phyloP scores from a whole-genome alignment of 2,113 vertebrate genomes.

The Hydropotes inermis region DNA sequence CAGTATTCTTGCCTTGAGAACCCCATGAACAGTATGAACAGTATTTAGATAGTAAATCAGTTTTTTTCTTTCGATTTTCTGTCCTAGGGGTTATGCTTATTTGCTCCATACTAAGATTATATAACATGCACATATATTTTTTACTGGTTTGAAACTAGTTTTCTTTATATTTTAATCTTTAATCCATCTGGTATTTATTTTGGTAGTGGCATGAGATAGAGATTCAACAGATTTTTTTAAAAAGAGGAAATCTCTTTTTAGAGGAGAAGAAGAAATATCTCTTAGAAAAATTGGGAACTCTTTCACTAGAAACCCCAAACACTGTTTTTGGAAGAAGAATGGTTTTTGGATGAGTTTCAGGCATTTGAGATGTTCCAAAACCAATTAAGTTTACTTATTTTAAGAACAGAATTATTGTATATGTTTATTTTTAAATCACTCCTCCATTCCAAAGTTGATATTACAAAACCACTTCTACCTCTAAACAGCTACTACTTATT shows the following conservation, averaged over 20 bases:
- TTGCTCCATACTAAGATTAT: background rate
- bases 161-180: conserved; percentile 55
- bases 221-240: conserved; percentile 21
- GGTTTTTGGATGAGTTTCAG: background rate
- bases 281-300: background rate
- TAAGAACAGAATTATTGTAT: background rate
- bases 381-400: background rate
- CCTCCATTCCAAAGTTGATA: background rate
- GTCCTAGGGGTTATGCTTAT: background rate
- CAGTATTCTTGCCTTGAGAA: background rate
- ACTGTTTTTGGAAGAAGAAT: background rate
- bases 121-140: background rate
- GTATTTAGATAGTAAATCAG: background rate
- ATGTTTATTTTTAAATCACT: background rate
- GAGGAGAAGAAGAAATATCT: conserved; percentile 13
- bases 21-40: background rate
- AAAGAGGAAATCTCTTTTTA: background rate
- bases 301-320: conserved; percentile 7
- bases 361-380: background rate
- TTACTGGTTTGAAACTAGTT: conserved; percentile 36
- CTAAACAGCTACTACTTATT: background rate
- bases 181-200: conserved; percentile 54
- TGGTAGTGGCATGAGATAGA: conserved; percentile 3
- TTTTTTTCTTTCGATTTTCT: conserved; percentile 20
- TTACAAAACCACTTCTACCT: background rate